Evolutionary conservation across 1,140 invertebrate genomes (phyloP).

Genomic region (Diorhabda elongata): DNA sequence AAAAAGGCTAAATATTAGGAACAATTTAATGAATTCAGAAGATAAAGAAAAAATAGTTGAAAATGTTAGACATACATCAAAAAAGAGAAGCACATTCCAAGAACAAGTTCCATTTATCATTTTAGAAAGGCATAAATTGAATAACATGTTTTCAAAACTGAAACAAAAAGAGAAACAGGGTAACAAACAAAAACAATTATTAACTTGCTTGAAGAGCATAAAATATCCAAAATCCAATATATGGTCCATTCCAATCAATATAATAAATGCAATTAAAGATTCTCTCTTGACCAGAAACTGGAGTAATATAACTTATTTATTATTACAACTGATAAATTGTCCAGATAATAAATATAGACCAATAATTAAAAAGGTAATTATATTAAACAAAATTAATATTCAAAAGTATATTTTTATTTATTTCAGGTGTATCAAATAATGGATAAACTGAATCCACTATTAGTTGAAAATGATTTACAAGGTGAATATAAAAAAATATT

Average conservation of each 20-base stretch:
- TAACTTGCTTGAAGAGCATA: no score
- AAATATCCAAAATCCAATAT: no score
- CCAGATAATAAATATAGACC: conserved; percentile 19
- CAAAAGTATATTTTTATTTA: conserved; percentile 4
- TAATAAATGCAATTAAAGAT: conserved; percentile 20
- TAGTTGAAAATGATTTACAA: conserved; percentile 18
- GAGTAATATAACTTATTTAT: conserved; percentile 23
- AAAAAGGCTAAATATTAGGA: background rate
- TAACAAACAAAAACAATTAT: no score
- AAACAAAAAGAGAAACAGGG: background rate
- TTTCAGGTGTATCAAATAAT: conserved; percentile 27
- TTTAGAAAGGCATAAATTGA: conserved; percentile 4
- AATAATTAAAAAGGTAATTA: conserved; percentile 25
- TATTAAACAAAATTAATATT: background rate
- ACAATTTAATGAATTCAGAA: conserved; percentile 6
- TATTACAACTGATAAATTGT: conserved; percentile 22
- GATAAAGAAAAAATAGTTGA: conserved; percentile 10
- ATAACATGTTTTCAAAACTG: background rate
- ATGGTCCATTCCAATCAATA: background rate
- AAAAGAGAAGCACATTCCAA: background rate
- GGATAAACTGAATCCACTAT: conserved; percentile 22
- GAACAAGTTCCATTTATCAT: background rate
- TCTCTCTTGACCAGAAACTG: conserved; percentile 24
- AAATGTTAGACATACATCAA: background rate
- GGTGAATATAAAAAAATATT: conserved; percentile 10